Conservation (phyloP, 2,797 vertebrate genomes). For the Dallia pectoralis region DNA sequence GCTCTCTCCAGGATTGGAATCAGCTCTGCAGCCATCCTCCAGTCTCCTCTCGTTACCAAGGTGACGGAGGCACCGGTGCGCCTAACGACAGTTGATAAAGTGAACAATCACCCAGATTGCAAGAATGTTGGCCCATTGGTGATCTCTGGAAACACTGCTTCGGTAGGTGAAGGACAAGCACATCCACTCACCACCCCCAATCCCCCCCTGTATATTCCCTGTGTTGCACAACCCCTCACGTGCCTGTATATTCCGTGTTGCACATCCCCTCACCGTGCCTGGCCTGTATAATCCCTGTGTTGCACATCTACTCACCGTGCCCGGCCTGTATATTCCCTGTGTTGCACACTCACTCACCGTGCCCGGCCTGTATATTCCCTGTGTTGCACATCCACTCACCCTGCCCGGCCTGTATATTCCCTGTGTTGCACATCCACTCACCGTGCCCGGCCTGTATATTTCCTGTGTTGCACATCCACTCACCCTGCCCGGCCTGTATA, state of each 20-base stretch:
- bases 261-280: slow-evolving; percentile 83
- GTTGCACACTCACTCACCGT: slow-evolving; percentile 75
- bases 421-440: slow-evolving; percentile 61
- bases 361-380: slow-evolving; percentile 95
- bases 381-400: slow-evolving; percentile 93
- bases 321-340: too few species aligned
- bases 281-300: slow-evolving; percentile 88
- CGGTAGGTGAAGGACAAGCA: not conserved
- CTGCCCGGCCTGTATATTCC: too few species aligned
- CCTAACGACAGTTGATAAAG: slow-evolving; percentile 56
- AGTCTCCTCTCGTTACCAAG: slow-evolving; percentile 85
- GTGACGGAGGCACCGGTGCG: slow-evolving; percentile 86
- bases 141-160: not conserved
- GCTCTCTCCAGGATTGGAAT: slow-evolving; percentile 89
- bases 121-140: not conserved
- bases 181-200: not conserved
- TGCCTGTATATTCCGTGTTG: slow-evolving; percentile 93
- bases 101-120: not conserved
- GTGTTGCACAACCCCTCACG: slow-evolving; percentile 96
- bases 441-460: slow-evolving; percentile 97
- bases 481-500: too few species aligned
- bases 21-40: slow-evolving; percentile 86
- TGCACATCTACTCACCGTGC: too few species aligned
- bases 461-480: slow-evolving; percentile 93
- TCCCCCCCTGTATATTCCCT: too few species aligned